Percentiles rank a stretch among this genome's conserved stretches.
These are phyloP conservation scores for Rhyzopertha dominica DNA, from an alignment of 1,140 invertebrate species.

Conservation along the genomic window DNA sequence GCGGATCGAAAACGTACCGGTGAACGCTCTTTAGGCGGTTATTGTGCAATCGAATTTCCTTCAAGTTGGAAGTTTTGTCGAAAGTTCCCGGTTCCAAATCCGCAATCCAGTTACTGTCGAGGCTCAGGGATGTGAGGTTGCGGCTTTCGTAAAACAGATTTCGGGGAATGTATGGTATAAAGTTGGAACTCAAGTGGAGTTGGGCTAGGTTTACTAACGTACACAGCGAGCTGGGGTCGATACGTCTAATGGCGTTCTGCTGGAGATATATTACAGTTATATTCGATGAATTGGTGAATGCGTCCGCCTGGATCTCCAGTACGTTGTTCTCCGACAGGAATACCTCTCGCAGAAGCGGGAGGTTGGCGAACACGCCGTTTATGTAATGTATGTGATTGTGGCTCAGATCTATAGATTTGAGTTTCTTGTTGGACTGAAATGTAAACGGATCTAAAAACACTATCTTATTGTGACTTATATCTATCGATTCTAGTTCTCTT, in stretches of 20 bases:
- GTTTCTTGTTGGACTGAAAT: constrained; percentile 67
- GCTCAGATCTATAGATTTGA: constrained; percentile 78
- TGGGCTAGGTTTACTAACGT: constrained; percentile 71
- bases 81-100: constrained; percentile 77
- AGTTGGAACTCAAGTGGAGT: constrained; percentile 82
- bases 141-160: constrained; percentile 68
- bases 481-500: constrained; percentile 71
- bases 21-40: constrained; percentile 72
- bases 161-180: constrained; percentile 68
- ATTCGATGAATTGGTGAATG: constrained; percentile 70
- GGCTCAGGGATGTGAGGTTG: constrained; percentile 74
- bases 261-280: constrained; percentile 81
- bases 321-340: constrained; percentile 91
- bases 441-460: constrained; percentile 64
- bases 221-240: constrained; percentile 68
- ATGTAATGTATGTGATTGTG: constrained; percentile 86
- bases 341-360: constrained; percentile 71
- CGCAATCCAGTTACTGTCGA: constrained; percentile 85
- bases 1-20: constrained; percentile 72
- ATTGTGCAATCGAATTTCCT: constrained; percentile 81
- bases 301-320: constrained; percentile 72
- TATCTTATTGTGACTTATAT: constrained; percentile 84
- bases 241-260: constrained; percentile 75
- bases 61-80: constrained; percentile 63
- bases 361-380: constrained; percentile 70